phyloP scores from a whole-genome alignment of 2,113 vertebrate species.

The Prolemur simus region DNA sequence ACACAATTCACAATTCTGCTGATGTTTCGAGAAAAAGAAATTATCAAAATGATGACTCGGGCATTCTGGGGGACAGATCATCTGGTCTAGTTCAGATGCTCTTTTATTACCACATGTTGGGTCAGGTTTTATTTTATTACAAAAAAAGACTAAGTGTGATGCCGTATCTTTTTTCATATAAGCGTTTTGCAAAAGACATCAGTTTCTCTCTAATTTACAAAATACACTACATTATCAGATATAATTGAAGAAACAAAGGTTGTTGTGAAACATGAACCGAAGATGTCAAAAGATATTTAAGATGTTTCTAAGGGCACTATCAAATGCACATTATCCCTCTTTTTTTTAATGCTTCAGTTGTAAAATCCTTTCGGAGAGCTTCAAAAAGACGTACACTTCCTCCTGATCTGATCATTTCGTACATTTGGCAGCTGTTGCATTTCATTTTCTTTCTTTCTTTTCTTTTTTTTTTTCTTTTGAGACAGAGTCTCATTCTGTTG shows the following conservation, averaged over 20 bases:
- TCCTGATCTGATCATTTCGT: slow-evolving; percentile 29
- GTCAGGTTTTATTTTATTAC: slow-evolving; percentile 53
- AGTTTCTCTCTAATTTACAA: slow-evolving; percentile 57
- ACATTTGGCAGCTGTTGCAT: slow-evolving; percentile 13
- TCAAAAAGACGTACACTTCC: neutral
- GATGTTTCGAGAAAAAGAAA: slow-evolving; percentile 67
- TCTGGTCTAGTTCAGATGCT: neutral
- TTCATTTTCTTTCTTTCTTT: too few species aligned
- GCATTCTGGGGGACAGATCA: slow-evolving; percentile 23
- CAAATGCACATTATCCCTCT: neutral
- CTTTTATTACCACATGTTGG: neutral
- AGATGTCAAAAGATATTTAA: slow-evolving; percentile 59
- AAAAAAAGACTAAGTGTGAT: slow-evolving; percentile 62
- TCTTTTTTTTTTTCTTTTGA: too few species aligned
- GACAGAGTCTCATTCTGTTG: too few species aligned
- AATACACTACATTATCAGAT: slow-evolving; percentile 51
- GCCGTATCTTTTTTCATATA: neutral
- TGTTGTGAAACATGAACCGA: slow-evolving; percentile 39
- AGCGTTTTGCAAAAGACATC: slow-evolving; percentile 51
- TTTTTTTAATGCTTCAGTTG: neutral
- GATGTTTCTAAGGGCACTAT: slow-evolving; percentile 20
- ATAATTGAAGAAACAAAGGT: slow-evolving; percentile 74
- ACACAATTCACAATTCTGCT: neutral
- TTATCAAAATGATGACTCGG: slow-evolving; percentile 50
- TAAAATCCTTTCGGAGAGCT: slow-evolving; percentile 29